Base-by-base conservation (phyloP, 2,888 invertebrate genomes). In the Galeopsomyia nigrocyanea region DNA sequence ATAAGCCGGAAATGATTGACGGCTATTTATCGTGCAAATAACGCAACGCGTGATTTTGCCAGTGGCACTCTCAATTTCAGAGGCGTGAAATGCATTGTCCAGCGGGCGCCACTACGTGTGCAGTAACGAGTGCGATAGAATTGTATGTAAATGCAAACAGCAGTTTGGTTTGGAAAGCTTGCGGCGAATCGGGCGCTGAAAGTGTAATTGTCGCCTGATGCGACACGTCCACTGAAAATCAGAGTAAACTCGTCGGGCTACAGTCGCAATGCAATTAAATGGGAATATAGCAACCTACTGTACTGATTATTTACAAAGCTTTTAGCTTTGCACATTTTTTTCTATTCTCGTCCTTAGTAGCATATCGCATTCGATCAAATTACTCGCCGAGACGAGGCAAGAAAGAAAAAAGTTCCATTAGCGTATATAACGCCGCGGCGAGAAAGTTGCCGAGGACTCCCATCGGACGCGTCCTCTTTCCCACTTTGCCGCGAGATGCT, bases 1-100 rank as follows among this genome's bases (percentile, higher is more conserved):
- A 53, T 53, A 10, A 21, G 9, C n/a, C 21, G 53, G 10, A 53
- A 53, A 17, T 21, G 19, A 17, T 21, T 21, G 3, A 19, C 53
- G n/a, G 9, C 53, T 21, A 53, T 21, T 19, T 21, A 6, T 10
- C n/a, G 21, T 53, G 53, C 53, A 53, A 21, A 17, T 53, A 53
- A 19, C 21, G 17, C 77, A 80, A 79, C 78, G 79, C 76, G 77
- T 78, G 76, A 77, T 75, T 76, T 67, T 66, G 58, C 70, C 39
- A 39, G 39, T 13, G 7, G 5, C 39, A 39, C 13, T 39, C 39
- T 39, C 39, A 39, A 39, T 39, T 10, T 10, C 13, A 39, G 39
- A 39, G 39, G 10, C 39, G 39, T 39, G 39, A 39, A 39, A 39
- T 39, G 39, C 39, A 39, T 39, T 39, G 39, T 39, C 39, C 39